These are phyloP conservation scores for Drosophila anceps DNA, from an alignment of 2,888 invertebrate genomes.

Conservation along the genomic window DNA sequence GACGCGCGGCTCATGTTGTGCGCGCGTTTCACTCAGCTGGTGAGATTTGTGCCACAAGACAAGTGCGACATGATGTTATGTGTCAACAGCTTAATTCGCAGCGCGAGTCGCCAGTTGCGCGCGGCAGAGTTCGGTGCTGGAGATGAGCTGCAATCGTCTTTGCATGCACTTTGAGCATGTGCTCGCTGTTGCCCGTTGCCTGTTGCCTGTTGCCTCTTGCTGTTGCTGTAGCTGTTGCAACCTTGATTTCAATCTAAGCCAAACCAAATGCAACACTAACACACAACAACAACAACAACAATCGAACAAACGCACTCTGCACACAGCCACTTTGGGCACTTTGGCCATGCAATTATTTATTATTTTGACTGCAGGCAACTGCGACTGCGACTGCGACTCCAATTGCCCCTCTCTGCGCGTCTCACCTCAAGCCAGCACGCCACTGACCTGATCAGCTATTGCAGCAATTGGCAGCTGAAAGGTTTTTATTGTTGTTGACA, in stretches of 20 bases:
- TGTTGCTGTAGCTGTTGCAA: conserved; percentile 42
- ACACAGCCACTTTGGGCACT: conserved; percentile 36
- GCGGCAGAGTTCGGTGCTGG: conserved; percentile 34
- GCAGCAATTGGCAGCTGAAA: conserved; percentile 13
- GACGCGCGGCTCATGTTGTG: conserved; percentile 68
- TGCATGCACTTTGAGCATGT: conserved; percentile 50
- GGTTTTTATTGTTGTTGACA: conserved; percentile 4
- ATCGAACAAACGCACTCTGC: conserved; percentile 48
- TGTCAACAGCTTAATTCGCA: conserved; percentile 85
- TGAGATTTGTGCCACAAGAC: conserved; percentile 80
- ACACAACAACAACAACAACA: conserved; percentile 30
- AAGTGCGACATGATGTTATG: conserved; percentile 85
- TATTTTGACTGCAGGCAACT: conserved; percentile 55
- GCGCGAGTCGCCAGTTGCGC: conserved; percentile 63
- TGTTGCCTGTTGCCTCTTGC: conserved; percentile 8
- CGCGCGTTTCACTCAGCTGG: conserved; percentile 80
- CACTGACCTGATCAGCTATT: conserved; percentile 23
- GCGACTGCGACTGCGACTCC: conserved; percentile 20
- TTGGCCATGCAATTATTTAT: conserved; percentile 66
- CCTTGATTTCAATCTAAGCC: conserved; percentile 62
- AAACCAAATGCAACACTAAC: conserved; percentile 45
- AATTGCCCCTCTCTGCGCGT: neutral
- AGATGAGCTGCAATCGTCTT: conserved; percentile 40
- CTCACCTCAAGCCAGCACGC: neutral
- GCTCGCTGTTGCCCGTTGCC: conserved; percentile 30